Base-by-base conservation (phyloP, 2,113 vertebrate genomes). In the Dipodomys merriami region DNA sequence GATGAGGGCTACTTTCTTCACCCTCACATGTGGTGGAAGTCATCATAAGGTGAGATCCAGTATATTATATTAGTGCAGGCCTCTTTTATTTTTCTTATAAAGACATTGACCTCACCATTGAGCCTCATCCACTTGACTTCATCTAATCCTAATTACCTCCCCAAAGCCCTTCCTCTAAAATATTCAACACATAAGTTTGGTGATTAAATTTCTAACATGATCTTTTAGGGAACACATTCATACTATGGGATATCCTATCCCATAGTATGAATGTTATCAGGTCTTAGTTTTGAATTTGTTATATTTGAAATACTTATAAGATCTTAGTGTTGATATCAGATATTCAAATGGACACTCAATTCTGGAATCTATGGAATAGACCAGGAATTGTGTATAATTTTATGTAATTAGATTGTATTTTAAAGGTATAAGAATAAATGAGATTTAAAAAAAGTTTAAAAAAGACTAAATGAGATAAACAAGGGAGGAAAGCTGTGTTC, bases 221-320 rank as follows among this genome's bases (percentile, higher is more conserved):
- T 78, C 82, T 78, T 57, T 25, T 39, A 33, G 25, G 9, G 2
- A 8, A 46, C 22, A n/a, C 27, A 60, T 60, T 44, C 29, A 78
- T 57, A 71, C 64, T 18, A 13, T 33, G 30, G 64, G 11, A 87
- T 13, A 29, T 9, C 13, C 8, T 62, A 35, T 35, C 35, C 35
- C 35, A 35, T 35, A 35, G 35, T 35, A 35, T 35, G 35, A 35
- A 35, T 35, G 3, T 35, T 5, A 49, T 29, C 27, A 69, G 30
- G 39, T 27, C 29, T 87, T 77, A 64, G 68, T 84, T 84, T 84
- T 3, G 53, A 18, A 8, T 68, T 30, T 65, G 25, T 81, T 79
- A 79, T 68, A 82, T 57, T 78, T 96, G 68, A 92, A 76, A 39
- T 91, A 7, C 18, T 68, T 88, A 19, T 68, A 72, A 90, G 6